Conservation (phyloP, 2,888 invertebrate species). For the Sphinx pinastri region DNA sequence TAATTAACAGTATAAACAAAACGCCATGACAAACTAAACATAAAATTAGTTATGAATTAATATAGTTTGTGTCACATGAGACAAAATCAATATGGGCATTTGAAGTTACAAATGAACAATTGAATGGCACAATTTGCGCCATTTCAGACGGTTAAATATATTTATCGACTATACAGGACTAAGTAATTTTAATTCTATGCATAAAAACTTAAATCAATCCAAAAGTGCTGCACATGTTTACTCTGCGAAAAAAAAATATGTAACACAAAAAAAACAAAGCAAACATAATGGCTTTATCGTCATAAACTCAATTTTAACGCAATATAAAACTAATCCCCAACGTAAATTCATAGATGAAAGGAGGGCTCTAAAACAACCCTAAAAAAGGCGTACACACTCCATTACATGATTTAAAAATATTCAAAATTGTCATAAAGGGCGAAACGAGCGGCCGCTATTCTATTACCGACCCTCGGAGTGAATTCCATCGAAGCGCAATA, state of each 20-base stretch:
- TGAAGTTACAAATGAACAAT: too few species aligned
- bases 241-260: too few species aligned
- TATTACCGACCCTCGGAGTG: conserved; percentile 72
- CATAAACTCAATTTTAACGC: not conserved
- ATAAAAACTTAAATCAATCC: too few species aligned
- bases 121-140: too few species aligned
- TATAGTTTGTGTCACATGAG: too few species aligned
- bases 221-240: too few species aligned
- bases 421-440: conserved; percentile 71
- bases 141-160: too few species aligned
- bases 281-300: not conserved
- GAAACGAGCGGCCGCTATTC: conserved; percentile 60
- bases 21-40: not conserved
- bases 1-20: conserved; percentile 9
- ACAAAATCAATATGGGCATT: too few species aligned
- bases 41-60: not conserved
- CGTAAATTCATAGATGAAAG: conserved; percentile 22
- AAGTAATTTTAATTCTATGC: too few species aligned
- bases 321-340: conserved; percentile 11
- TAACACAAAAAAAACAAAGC: too few species aligned
- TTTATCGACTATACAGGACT: too few species aligned
- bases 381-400: conserved; percentile 73
- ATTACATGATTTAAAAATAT: conserved; percentile 82
- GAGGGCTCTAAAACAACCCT: conserved; percentile 65
- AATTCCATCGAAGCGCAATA: conserved; percentile 83